A percentile compares a stretch with the other conserved stretches of the same genome.
phyloP scores from a whole-genome alignment of 2,888 invertebrate genomes.

The Opisthograptis luteolata region DNA sequence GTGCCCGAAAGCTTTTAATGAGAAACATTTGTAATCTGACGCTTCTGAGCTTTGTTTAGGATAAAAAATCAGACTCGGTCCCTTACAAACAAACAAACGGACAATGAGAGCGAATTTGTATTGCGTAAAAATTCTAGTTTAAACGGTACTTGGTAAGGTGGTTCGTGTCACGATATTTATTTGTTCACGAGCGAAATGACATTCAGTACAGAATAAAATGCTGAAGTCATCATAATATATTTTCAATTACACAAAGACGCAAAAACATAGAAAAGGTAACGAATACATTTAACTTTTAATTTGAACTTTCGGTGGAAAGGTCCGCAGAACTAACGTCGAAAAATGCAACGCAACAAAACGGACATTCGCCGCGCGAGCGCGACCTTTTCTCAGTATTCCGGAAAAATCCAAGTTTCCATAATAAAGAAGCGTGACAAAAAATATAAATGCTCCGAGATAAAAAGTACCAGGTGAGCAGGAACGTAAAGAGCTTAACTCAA shows the following conservation, averaged over 20 bases:
- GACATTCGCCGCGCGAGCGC: not conserved
- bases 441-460: slow-evolving; percentile 16
- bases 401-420: slow-evolving; percentile 14
- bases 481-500: slow-evolving; percentile 62
- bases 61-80: slow-evolving; percentile 14
- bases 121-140: too few relatives aligned
- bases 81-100: slow-evolving; percentile 2
- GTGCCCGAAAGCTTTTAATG: slow-evolving; percentile 7
- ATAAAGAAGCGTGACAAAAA: slow-evolving; percentile 21
- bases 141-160: too few relatives aligned
- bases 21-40: slow-evolving; percentile 24
- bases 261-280: not conserved
- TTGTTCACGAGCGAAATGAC: too few relatives aligned
- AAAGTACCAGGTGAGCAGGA: slow-evolving; percentile 48
- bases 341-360: slow-evolving; percentile 5
- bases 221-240: too few relatives aligned
- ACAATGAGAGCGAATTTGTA: not conserved
- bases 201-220: too few relatives aligned
- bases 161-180: too few relatives aligned
- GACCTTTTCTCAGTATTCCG: slow-evolving; percentile 1
- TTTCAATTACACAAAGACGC: too few relatives aligned
- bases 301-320: not conserved
- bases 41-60: slow-evolving; percentile 24
- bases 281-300: not conserved
- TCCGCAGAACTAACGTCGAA: slow-evolving; percentile 4